A percentile compares a stretch with the other conserved stretches of the same genome.
phyloP scores from a whole-genome alignment of 2,888 invertebrate species.

The Cryptocheilus praepositus region DNA sequence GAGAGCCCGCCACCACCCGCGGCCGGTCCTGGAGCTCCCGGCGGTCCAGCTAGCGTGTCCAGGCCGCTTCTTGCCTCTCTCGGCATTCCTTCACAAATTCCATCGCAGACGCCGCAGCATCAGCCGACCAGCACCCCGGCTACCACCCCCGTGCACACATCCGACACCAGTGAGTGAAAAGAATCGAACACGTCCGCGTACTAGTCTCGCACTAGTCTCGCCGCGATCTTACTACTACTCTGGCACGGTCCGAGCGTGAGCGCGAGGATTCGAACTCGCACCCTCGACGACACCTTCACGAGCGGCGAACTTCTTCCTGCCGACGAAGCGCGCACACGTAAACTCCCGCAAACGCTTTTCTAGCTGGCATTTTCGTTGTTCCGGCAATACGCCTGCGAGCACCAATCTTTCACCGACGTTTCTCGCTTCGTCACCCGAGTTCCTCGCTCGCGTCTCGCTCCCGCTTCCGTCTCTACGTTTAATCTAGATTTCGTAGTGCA shows the following conservation, averaged over 20 bases:
- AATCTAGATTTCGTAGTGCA: slow-evolving; percentile 48
- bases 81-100: slow-evolving; percentile 65
- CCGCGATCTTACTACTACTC: not conserved
- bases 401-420: no score
- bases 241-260: no score
- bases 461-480: slow-evolving; percentile 32
- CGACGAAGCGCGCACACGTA: no score
- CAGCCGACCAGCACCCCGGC: slow-evolving; percentile 52
- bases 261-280: no score
- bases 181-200: slow-evolving; percentile 10
- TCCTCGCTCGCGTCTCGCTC: slow-evolving; percentile 7
- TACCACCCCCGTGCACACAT: slow-evolving; percentile 66
- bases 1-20: slow-evolving; percentile 77
- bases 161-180: slow-evolving; percentile 73
- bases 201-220: slow-evolving; percentile 29
- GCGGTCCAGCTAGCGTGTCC: slow-evolving; percentile 66
- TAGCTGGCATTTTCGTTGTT: not conserved
- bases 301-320: no score
- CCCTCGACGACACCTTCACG: no score
- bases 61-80: slow-evolving; percentile 71
- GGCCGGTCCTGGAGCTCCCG: slow-evolving; percentile 50
- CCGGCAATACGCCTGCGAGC: not conserved
- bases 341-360: not conserved
- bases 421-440: slow-evolving; percentile 4
- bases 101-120: slow-evolving; percentile 54